These are phyloP conservation scores for Pachycephala philippinensis DNA, from an alignment of 2,113 vertebrate genomes.

Conservation along the genomic window DNA sequence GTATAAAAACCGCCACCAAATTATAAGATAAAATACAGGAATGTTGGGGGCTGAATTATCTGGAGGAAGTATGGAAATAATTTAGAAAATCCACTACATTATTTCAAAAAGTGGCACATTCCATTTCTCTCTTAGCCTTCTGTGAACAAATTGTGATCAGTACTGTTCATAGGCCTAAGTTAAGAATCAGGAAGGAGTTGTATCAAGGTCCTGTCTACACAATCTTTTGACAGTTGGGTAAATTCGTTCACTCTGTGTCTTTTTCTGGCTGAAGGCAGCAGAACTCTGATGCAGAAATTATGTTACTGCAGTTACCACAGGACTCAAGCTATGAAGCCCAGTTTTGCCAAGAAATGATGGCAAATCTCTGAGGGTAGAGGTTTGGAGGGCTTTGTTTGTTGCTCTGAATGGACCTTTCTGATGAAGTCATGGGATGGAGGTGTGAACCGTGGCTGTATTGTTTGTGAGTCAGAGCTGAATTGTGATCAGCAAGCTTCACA, in stretches of 20 bases:
- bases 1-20: background rate
- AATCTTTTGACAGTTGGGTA: background rate
- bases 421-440: background rate
- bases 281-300: background rate
- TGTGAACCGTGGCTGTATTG: background rate
- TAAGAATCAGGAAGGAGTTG: background rate
- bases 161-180: background rate
- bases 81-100: background rate
- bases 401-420: background rate
- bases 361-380: background rate
- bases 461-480: background rate
- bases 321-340: background rate
- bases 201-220: background rate
- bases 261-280: background rate
- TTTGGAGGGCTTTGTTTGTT: background rate
- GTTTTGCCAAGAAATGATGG: background rate
- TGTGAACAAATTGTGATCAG: background rate
- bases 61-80: background rate
- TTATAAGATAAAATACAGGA: background rate
- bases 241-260: background rate
- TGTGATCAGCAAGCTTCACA: background rate
- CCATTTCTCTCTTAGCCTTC: background rate
- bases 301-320: background rate
- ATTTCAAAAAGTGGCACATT: background rate
- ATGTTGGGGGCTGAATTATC: background rate